Evolutionary conservation across 2,888 invertebrate genomes (phyloP).

Genomic region (Crioceris asparagi): DNA sequence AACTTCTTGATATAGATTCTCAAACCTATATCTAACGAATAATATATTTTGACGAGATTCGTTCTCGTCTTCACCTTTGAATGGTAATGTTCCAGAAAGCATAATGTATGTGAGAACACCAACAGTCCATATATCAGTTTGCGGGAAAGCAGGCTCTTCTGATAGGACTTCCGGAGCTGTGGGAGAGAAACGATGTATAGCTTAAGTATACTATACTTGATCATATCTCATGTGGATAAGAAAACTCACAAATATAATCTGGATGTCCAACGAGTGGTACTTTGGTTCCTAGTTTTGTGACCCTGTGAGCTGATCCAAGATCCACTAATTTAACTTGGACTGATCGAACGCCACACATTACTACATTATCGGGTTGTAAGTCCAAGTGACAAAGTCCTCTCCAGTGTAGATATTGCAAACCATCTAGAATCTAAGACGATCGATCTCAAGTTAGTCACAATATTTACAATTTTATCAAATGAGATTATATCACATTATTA

Average conservation of each 20-base stretch:
- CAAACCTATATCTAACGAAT: slow-evolving; percentile 86
- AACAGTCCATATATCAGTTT: slow-evolving; percentile 93
- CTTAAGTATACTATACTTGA: no score
- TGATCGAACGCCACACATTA: slow-evolving; percentile 77
- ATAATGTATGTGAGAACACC: slow-evolving; percentile 87
- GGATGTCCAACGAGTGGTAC: slow-evolving; percentile 60
- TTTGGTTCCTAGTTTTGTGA: slow-evolving; percentile 65
- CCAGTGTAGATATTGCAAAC: slow-evolving; percentile 91
- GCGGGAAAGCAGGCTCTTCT: slow-evolving; percentile 78
- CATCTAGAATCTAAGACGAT: slow-evolving; percentile 57
- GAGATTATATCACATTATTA: slow-evolving; percentile 24
- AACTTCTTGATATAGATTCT: slow-evolving; percentile 87
- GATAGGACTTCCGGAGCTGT: slow-evolving; percentile 80
- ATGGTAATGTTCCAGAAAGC: slow-evolving; percentile 87
- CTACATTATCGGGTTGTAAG: slow-evolving; percentile 90
- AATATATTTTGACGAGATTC: slow-evolving; percentile 88
- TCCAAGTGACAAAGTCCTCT: slow-evolving; percentile 81
- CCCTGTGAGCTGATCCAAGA: slow-evolving; percentile 76
- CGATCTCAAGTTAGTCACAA: not conserved
- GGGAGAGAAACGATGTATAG: slow-evolving; percentile 7
- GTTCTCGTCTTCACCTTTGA: slow-evolving; percentile 67
- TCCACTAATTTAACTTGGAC: slow-evolving; percentile 86
- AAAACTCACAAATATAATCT: slow-evolving; percentile 57
- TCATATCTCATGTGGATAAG: not conserved
- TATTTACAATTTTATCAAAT: not conserved